Evolutionary conservation across 2,113 vertebrate genomes (phyloP).

Genomic region (Amia ocellicauda): DNA sequence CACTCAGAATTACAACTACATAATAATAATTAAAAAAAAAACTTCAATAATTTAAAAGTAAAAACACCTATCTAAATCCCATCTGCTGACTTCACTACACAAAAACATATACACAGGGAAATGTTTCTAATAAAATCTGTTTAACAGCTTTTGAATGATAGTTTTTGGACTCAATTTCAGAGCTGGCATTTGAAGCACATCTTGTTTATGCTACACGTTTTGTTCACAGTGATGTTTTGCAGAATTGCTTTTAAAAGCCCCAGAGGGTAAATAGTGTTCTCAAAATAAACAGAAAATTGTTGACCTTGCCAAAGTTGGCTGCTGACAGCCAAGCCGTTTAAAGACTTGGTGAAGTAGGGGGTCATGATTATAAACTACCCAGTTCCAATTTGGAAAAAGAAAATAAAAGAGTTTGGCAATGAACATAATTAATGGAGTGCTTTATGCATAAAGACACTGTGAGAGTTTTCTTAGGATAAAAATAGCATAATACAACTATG

Average conservation of each 20-base stretch:
- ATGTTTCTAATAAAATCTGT: not conserved
- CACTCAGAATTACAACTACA: too few species aligned
- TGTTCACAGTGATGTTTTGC: slow-evolving; percentile 76
- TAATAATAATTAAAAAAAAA: too few species aligned
- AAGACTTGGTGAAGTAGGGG: slow-evolving; percentile 82
- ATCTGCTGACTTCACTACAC: not conserved
- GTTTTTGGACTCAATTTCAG: not conserved
- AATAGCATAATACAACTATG: not conserved
- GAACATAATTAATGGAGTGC: slow-evolving; percentile 58
- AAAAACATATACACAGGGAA: not conserved
- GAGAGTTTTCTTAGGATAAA: not conserved
- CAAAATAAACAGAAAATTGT: slow-evolving; percentile 90
- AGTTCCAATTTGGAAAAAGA: slow-evolving; percentile 60
- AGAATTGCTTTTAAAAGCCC: slow-evolving; percentile 86
- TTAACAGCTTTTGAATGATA: slow-evolving; percentile 1
- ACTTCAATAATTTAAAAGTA: too few species aligned
- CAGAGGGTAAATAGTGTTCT: slow-evolving; percentile 86
- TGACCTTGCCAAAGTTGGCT: slow-evolving; percentile 88
- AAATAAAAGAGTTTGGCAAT: slow-evolving; percentile 58
- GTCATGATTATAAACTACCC: slow-evolving; percentile 81
- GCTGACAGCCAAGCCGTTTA: slow-evolving; percentile 86
- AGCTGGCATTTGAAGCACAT: slow-evolving; percentile 5
- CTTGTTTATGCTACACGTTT: slow-evolving; percentile 48
- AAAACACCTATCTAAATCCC: not conserved
- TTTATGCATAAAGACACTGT: slow-evolving; percentile 19